Base-by-base conservation (phyloP, 2,888 invertebrate genomes). In the Campoletis raptor region DNA sequence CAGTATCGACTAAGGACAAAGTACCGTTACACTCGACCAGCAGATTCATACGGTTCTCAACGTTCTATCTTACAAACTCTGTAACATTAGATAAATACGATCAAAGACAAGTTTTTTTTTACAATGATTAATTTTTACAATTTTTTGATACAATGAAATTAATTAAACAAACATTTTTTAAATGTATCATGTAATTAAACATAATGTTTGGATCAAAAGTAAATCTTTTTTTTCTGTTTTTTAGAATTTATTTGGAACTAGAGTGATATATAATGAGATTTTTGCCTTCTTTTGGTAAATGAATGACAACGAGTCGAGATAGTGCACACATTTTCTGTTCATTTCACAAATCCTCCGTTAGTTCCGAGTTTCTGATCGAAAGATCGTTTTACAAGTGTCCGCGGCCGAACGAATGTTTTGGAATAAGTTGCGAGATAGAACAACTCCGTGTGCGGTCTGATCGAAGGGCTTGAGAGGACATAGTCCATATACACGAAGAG, bases 11-110 rank as follows among this genome's bases (percentile, higher is more conserved):
- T 76, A 88, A 87, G 86, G 87, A 89, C 85, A 80, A 81, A 84
- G 77, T 80, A 83, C 89, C 88, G 89, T 89, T 90, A 89, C 48
- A 40, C 84, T 74, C 61, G 67, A 78, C 67, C 72, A 48, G 79
- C 57, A 74, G 89, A 89, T 87, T 87, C 89, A 78, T 84, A 73
- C 73, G 64, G 52, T 81, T 73, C 40, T 74, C 64, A 74, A 52
- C 52, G 54, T 15, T n/a, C 45, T 30, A 61, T 30, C 70, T 70
- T 30, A 36, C 36, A 57, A 79, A n/a, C 42, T 15, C 40, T 18
- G 24, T 30, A 40, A 57, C 12, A 42, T 42, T 61, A 42, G 36
- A 8, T 45, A 45, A 10, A 36, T 24, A 24, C 24, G 24, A 57
- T 57, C 24, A 24, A 30, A 61, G 24, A 30, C 4, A 5, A 61